Base-by-base conservation (phyloP, 2,797 vertebrate genomes). In the Miichthys miiuy region DNA sequence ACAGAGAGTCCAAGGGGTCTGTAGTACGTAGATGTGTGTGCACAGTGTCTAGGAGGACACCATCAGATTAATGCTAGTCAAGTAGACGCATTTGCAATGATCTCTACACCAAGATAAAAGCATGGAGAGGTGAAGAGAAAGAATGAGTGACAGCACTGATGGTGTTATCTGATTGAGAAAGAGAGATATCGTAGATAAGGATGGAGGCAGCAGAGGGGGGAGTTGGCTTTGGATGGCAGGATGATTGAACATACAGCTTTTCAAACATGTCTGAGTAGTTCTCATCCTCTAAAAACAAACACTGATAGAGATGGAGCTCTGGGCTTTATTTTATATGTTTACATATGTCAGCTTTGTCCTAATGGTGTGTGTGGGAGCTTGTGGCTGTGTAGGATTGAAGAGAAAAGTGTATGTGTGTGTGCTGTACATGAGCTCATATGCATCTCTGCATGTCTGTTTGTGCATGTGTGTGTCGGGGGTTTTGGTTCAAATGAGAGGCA, bases 401-500 rank as follows among this genome's bases (percentile, higher is more conserved):
- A 61, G 30, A 63, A 78, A 75, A 65, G 34, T 44, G 63, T 79
- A 69, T 3, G 21, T 51, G 48, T 75, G 52, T 67, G 42, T 23
- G 66, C 52, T 48, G n/a, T 7, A 48, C 57, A 55, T 67, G 79
- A 86, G 57, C 72, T 83, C 70, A 85, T 30, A 73, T 79, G 74
- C 77, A 74, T 87, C 77, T 81, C 67, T 44, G 73, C 73, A 20
- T 70, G 74, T 68, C 67, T 86, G 81, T 83, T 79, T 80, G 77
- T 76, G 81, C 34, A 30, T 78, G 80, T 88, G 84, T 80, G 87
- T 79, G 80, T 82, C 44, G 25, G 69, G 77, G 80, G 84, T 77
- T 90, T 84, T 46, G 88, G 89, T 87, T 90, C 81, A 87, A 81
- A 58, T 84, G 41, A 92, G 83, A 92, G 83, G 84, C 89, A 92